These are phyloP conservation scores for Typhlichthys eigenmanni DNA, from an alignment of 2,797 vertebrate species.

Conservation along the genomic window DNA sequence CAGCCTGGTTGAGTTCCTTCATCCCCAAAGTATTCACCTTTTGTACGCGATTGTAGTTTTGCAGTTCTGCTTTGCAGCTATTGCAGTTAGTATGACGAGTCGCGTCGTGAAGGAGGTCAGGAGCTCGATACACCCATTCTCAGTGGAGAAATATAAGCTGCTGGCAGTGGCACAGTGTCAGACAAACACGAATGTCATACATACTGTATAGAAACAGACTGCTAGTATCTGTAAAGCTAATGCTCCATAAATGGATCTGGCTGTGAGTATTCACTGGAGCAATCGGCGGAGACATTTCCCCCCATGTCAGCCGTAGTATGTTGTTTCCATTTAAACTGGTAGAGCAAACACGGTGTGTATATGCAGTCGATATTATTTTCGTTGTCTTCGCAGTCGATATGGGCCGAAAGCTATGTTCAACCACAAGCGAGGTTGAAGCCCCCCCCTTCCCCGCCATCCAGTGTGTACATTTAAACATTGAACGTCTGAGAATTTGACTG, in stretches of 20 bases:
- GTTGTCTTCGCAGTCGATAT: too few relatives aligned
- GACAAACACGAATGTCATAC: conserved; percentile 41
- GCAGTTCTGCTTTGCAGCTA: conserved; percentile 32
- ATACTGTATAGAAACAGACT: conserved; percentile 14
- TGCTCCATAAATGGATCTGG: conserved; percentile 16
- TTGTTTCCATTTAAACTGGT: conserved; percentile 42
- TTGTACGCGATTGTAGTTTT: conserved; percentile 23
- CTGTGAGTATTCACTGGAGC: conserved; percentile 25
- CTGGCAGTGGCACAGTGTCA: conserved; percentile 4
- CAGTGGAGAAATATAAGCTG: conserved; percentile 6
- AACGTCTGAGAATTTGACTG: conserved; percentile 8
- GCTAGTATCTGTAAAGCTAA: background rate
- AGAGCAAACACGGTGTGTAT: background rate
- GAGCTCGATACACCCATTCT: conserved; percentile 17
- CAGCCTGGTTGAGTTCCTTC: conserved; percentile 26
- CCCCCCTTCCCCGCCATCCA: conserved; percentile 4
- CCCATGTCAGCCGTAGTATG: conserved; percentile 14
- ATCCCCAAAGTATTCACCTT: conserved; percentile 34
- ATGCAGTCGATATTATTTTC: background rate
- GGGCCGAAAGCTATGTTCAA: background rate
- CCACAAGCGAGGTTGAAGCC: conserved; percentile 12
- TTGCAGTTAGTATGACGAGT: conserved; percentile 39
- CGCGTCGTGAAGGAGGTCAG: conserved; percentile 20
- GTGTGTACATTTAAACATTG: conserved; percentile 2
- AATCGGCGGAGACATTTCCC: conserved; percentile 18